These are phyloP conservation scores for Pachyseris speciosa DNA, from an alignment of 64 coral and sea anemone species.

Conservation along the genomic window DNA sequence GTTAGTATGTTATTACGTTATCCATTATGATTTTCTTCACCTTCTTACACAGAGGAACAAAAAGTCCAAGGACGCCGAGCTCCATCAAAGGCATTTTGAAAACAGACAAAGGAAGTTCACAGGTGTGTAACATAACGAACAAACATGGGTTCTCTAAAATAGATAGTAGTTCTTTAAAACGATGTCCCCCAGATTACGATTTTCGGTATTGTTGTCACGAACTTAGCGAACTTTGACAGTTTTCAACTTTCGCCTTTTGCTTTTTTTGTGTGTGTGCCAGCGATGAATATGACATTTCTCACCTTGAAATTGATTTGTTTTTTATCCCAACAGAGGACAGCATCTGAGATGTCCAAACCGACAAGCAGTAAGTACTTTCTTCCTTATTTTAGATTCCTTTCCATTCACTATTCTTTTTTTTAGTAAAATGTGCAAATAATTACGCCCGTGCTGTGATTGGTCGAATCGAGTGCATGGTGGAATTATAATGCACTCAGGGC, in stretches of 20 bases:
- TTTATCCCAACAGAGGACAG: background rate
- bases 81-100: conserved; percentile 93
- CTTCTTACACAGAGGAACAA: conserved; percentile 76
- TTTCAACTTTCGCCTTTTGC: too few relatives aligned
- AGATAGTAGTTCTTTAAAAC: too few relatives aligned
- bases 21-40: background rate
- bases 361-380: background rate
- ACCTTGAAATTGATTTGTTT: background rate
- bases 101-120: conserved; percentile 28
- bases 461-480: too few relatives aligned
- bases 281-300: background rate
- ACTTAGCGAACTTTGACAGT: too few relatives aligned
- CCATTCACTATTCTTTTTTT: too few relatives aligned
- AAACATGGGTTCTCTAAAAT: too few relatives aligned
- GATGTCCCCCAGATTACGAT: too few relatives aligned
- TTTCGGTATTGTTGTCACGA: too few relatives aligned
- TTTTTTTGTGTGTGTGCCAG: too few relatives aligned
- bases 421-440: background rate
- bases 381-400: background rate
- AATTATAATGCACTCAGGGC: too few relatives aligned
- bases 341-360: conserved; percentile 39
- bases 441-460: too few relatives aligned
- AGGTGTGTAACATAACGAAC: background rate
- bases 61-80: conserved; percentile 81
- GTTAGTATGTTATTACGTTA: background rate